phyloP scores from a whole-genome alignment of 92 coral and sea anemone species.

The Porites lobata region DNA sequence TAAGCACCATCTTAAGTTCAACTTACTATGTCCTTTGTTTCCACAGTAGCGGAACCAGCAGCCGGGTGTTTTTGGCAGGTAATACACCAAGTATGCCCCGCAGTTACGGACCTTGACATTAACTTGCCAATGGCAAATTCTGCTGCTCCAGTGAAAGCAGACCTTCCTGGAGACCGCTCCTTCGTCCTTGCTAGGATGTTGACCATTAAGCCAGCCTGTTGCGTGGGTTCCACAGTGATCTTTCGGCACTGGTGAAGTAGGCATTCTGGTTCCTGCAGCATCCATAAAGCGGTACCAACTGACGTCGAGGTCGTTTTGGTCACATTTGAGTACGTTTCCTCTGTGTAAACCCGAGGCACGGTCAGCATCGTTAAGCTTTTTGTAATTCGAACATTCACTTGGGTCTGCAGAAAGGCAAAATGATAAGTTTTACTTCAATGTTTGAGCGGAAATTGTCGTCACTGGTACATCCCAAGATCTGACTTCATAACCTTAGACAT shows the following conservation, averaged over 20 bases:
- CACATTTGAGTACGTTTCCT: slow-evolving; percentile 3
- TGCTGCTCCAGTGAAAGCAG: slow-evolving; percentile 56
- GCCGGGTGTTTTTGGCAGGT: slow-evolving; percentile 25
- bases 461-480: too few relatives aligned
- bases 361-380: slow-evolving; percentile 2
- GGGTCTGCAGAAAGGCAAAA: too few relatives aligned
- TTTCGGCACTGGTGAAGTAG: slow-evolving; percentile 42
- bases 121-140: slow-evolving; percentile 40
- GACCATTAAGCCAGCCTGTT: slow-evolving; percentile 66
- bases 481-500: too few relatives aligned
- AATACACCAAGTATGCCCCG: slow-evolving; percentile 51
- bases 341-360: slow-evolving; percentile 35
- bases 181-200: slow-evolving; percentile 49
- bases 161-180: slow-evolving; percentile 57
- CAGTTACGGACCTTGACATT: slow-evolving; percentile 54
- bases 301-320: slow-evolving; percentile 4
- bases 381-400: background rate
- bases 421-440: too few relatives aligned
- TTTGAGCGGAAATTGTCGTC: too few relatives aligned
- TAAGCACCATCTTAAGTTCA: background rate
- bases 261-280: slow-evolving; percentile 65
- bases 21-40: slow-evolving; percentile 48
- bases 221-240: slow-evolving; percentile 70
- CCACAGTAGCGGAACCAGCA: slow-evolving; percentile 67
- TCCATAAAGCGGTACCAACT: slow-evolving; percentile 64